Base-by-base conservation (phyloP, 2,113 vertebrate genomes). In the Amblyopsis rosae region DNA sequence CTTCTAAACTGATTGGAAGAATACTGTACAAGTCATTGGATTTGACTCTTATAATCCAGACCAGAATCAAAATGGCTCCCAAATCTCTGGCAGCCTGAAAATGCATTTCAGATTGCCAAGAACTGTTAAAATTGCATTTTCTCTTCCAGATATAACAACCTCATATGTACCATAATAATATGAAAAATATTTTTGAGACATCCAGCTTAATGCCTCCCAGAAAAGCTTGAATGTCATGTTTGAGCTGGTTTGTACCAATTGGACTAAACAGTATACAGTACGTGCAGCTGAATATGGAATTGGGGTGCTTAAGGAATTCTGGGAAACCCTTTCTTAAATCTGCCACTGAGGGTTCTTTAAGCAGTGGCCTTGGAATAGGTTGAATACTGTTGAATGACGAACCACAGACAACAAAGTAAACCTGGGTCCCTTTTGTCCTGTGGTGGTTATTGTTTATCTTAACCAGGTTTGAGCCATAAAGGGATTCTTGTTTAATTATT, bases 1-100 rank as follows among this genome's bases (percentile, higher is more conserved):
- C 16, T 13, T n/a, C 7, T 54, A 3, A 41, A 41, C n/a, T 17
- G 9, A 19, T 26, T 32, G 26, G 17, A 53, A 65, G 26, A 16
- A 45, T 16, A 4, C 58, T 32, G 54, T 61, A 56, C 56, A 58
- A 57, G 47, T 26, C 48, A 16, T 63, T 69, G 59, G 77, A 65
- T 12, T 65, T 26, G n/a, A 68, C 62, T 75, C 41, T 68, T 70
- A 45, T 55, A 58, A 70, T 64, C 19, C 50, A 49, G 55, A 54
- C 17, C 67, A 68, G 32, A 74, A 81, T 68, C 54, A 55, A 50
- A 77, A 82, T 9, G 57, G 32, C 60, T 64, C 54, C 48, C 56
- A 69, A 54, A 64, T 64, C 69, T 58, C 72, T 82, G 65, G 72
- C 72, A 26, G 53, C 17, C 12, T n/a, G 12, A 35, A 67, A 69